Evolutionary conservation across 2,888 invertebrate genomes (phyloP), one percentile per base, ranked within the genome.

Genomic region (Reticulitermes lucifugus): DNA sequence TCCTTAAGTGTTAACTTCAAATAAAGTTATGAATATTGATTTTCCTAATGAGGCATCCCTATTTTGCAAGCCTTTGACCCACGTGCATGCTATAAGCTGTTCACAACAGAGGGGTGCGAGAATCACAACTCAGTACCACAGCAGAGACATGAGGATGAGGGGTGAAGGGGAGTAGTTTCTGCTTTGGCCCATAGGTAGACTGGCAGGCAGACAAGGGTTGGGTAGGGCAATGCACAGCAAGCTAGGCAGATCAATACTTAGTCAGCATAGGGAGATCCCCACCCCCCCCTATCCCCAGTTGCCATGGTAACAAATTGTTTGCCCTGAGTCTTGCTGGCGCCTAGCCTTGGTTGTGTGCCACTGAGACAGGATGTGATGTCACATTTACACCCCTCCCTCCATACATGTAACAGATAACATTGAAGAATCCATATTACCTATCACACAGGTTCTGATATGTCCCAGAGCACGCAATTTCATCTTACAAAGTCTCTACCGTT

Each of bases 291-390:
- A 25, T 25, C 25, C 25, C 84, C 83, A 79, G 87, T 87, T 81
- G 77, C 87, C 87, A 87, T 87, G 87, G 87, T 85, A 87, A 87
- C 87, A 87, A 87, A 87, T 87, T 87, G 87, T 87, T 87, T 87
- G 87, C 87, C 86, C 86, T 85, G 81, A 81, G 81, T 81, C 81
- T 81, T 81, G 81, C 81, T 81, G 81, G 81, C 81, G 70, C 81
- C 87, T 84, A 77, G 80, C 83, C 80, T 80, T 83, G 83, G 77
- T 65, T 81, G 83, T 83, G 83, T 46, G 65, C 80, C 35, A 70
- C 83, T 83, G 80, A 83, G 79, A 83, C 85, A 85, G 84, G 86
- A 83, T 83, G 82, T 83, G 80, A 84, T 83, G 84, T 85, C 84
- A 86, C 84, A 86, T 55, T 84, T 41, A 65, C 59, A 75, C 59